phyloP scores from a whole-genome alignment of 2,888 invertebrate genomes.

The Macrophya annulata region DNA sequence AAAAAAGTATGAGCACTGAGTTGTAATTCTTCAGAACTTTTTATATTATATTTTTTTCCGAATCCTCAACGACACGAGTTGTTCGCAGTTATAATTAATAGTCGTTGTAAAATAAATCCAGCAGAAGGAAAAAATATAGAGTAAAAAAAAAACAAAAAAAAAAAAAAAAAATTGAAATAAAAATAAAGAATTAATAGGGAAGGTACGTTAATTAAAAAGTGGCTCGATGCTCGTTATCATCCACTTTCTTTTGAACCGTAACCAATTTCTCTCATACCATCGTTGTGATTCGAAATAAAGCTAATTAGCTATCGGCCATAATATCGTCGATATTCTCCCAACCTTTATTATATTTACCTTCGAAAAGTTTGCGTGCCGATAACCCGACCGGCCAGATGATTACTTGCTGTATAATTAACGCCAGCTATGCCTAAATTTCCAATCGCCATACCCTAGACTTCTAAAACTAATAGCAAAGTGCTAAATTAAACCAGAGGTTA shows the following conservation, averaged over 20 bases:
- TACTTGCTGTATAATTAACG: conserved; percentile 5
- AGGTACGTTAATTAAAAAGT: background rate
- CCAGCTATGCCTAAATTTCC: conserved; percentile 10
- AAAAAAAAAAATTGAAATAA: no score
- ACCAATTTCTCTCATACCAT: background rate
- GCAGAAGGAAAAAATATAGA: background rate
- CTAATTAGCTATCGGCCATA: conserved; percentile 28
- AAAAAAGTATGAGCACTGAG: no score
- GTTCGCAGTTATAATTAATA: background rate
- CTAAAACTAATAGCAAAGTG: conserved; percentile 15
- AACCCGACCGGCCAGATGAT: background rate
- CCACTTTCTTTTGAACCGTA: background rate
- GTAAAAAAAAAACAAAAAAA: no score
- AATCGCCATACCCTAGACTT: background rate
- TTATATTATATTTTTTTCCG: background rate
- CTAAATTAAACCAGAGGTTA: background rate
- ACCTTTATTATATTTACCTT: background rate
- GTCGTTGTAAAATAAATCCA: background rate
- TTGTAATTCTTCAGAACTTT: background rate
- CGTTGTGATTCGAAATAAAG: conserved; percentile 8
- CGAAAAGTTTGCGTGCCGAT: conserved; percentile 9
- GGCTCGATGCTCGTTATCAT: conserved; percentile 15
- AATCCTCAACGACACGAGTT: background rate
- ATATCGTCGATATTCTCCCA: background rate
- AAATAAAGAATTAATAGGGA: background rate